Base-by-base conservation (phyloP, 2,113 vertebrate species). In the Crotophaga sulcirostris region DNA sequence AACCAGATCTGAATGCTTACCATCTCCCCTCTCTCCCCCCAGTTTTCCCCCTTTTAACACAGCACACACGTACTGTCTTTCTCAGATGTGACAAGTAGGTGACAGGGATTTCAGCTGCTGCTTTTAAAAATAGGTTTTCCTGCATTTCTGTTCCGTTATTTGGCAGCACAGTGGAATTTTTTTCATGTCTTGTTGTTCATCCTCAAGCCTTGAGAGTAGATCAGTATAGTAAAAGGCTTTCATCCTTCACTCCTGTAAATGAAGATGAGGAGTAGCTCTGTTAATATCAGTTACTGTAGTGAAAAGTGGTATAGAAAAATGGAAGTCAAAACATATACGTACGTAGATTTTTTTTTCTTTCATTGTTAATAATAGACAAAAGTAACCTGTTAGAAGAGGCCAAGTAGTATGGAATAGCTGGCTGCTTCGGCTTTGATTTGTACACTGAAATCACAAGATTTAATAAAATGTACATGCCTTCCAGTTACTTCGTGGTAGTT, bases 41-140 rank as follows among this genome's bases (percentile, higher is more conserved):
- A 51, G 2, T 64, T 82, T 63, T 75, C 44, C 62, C 25, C 26
- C 31, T 68, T 49, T 64, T 72, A 67, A 64, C 33, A n/a, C 9
- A 47, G 47, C 4, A 3, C 28, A 13, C 16, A 4, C 21, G 9
- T 11, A 10, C 13, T 45, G 10, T 49, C 7, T 58, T 72, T 64
- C 76, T 70, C 16, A 81, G 31, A 67, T 47, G 36, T 74, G 45
- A 38, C 58, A 83, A 92, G 55, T 47, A 74, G 89, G 78, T 69
- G 47, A 75, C 69, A 84, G 47, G 47, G 23, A 33, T 62, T 94
- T 89, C 67, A 87, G 54, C 58, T 91, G 45, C 84, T 91, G 80
- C 69, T 77, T 89, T 92, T 78, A 66, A 87, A 94, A 94, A 60
- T n/a, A 82, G 89, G 8, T 51, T 83, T 84, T 88, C 62, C 62